phyloP scores from a whole-genome alignment of 2,113 vertebrate genomes.

The Lophotis ruficrista region DNA sequence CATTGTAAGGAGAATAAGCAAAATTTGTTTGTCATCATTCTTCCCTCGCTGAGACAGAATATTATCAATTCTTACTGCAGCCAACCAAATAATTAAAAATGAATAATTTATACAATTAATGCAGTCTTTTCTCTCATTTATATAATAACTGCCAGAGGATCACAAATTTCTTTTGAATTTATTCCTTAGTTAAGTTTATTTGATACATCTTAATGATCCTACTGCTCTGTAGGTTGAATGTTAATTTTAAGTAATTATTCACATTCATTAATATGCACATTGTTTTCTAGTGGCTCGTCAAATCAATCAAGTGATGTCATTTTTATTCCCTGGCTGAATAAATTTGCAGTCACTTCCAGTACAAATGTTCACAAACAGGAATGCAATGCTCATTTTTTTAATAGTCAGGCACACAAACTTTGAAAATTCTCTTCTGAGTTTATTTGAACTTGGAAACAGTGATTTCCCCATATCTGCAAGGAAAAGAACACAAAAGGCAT shows the following conservation, averaged over 20 bases:
- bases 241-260: conserved; percentile 44
- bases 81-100: conserved; percentile 29
- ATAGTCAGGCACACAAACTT: not conserved
- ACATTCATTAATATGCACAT: not conserved
- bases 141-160: not conserved
- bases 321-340: conserved; percentile 14
- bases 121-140: not conserved
- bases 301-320: conserved; percentile 9
- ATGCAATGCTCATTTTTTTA: not conserved
- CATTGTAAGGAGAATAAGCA: not conserved
- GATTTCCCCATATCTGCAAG: not conserved
- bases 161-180: conserved; percentile 14
- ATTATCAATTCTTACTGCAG: not conserved
- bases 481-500: not conserved
- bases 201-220: conserved; percentile 21
- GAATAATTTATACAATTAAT: conserved; percentile 57
- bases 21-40: not conserved
- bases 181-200: conserved; percentile 39
- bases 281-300: conserved; percentile 21
- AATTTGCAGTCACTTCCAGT: not conserved
- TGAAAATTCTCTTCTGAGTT: not conserved
- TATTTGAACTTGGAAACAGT: not conserved
- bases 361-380: not conserved
- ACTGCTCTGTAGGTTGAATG: not conserved
- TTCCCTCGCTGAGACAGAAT: not conserved